A percentile compares a stretch with the other conserved stretches of the same genome.
These are phyloP conservation scores for Cynopterus sphinx DNA, from an alignment of 2,797 vertebrate genomes.

Conservation along the genomic window DNA sequence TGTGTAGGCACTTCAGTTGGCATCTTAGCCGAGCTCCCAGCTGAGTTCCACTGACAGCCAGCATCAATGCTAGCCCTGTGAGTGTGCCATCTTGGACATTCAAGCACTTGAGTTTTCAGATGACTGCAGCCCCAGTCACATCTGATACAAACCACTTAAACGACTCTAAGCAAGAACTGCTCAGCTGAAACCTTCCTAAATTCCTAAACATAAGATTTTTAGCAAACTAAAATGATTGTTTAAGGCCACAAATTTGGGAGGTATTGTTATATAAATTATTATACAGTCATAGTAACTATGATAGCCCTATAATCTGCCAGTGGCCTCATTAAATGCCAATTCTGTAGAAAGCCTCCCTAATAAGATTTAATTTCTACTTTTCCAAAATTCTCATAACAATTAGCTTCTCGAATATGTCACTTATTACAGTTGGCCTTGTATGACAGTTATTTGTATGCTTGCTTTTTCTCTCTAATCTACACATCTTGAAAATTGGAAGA, in stretches of 20 bases:
- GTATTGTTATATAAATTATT: neutral
- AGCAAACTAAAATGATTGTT: slow-evolving; percentile 2
- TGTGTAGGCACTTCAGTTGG: neutral
- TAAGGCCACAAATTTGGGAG: neutral
- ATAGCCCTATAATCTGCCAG: neutral
- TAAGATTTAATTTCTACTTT: slow-evolving; percentile 39
- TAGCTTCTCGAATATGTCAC: slow-evolving; percentile 20
- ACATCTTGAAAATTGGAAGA: neutral
- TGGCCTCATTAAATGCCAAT: slow-evolving; percentile 17
- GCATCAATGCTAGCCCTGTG: neutral
- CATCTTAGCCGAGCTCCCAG: neutral
- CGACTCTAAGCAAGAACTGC: neutral
- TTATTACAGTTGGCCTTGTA: neutral
- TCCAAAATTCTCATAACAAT: neutral
- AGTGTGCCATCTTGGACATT: neutral
- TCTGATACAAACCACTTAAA: neutral
- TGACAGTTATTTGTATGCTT: neutral
- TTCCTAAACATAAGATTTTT: slow-evolving; percentile 19
- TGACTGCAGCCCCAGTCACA: neutral
- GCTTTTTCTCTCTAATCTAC: neutral
- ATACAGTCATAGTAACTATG: neutral
- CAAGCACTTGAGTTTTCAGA: neutral
- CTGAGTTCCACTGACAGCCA: neutral
- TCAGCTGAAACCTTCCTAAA: neutral
- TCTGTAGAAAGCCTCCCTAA: neutral